Percentiles rank a stretch among this genome's conserved stretches.
These are phyloP conservation scores for Dusona sp. DNA, from an alignment of 2,888 invertebrate species.

Conservation along the genomic window DNA sequence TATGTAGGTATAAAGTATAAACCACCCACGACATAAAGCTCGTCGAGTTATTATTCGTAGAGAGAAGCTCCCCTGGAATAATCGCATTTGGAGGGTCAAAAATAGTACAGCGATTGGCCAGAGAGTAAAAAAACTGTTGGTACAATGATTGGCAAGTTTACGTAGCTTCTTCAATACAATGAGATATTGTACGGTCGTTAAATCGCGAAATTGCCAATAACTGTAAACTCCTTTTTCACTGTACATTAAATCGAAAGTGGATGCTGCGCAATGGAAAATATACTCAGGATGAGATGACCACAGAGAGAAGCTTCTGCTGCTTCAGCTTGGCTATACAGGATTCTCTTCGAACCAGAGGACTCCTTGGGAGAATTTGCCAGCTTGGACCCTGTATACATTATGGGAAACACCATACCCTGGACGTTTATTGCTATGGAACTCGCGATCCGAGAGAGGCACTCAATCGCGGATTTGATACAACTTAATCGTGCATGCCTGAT, in stretches of 20 bases:
- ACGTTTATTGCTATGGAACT: conserved; percentile 80
- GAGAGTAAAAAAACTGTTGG: background rate
- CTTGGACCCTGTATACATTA: conserved; percentile 76
- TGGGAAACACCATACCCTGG: conserved; percentile 77
- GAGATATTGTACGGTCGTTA: conserved; percentile 17
- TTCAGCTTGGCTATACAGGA: conserved; percentile 16
- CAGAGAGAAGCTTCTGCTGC: conserved; percentile 42
- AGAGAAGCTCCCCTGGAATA: conserved; percentile 26
- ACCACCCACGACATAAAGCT: conserved; percentile 82
- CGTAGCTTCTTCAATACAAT: conserved; percentile 12
- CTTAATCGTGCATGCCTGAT: conserved; percentile 76
- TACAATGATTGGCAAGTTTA: conserved; percentile 15
- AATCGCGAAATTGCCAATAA: conserved; percentile 32
- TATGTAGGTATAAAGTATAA: conserved; percentile 77
- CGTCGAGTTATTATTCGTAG: conserved; percentile 76
- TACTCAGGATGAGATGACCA: conserved; percentile 16
- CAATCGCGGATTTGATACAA: conserved; percentile 81
- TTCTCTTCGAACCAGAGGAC: conserved; percentile 22
- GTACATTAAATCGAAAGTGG: conserved; percentile 15
- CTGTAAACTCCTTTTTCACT: conserved; percentile 18
- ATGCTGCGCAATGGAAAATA: conserved; percentile 43
- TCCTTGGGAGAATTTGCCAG: conserved; percentile 67
- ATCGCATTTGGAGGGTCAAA: conserved; percentile 21
- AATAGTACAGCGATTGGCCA: conserved; percentile 32
- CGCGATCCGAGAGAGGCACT: conserved; percentile 78